Conservation (phyloP, 2,888 invertebrate species). For the Oasisia sp. region DNA sequence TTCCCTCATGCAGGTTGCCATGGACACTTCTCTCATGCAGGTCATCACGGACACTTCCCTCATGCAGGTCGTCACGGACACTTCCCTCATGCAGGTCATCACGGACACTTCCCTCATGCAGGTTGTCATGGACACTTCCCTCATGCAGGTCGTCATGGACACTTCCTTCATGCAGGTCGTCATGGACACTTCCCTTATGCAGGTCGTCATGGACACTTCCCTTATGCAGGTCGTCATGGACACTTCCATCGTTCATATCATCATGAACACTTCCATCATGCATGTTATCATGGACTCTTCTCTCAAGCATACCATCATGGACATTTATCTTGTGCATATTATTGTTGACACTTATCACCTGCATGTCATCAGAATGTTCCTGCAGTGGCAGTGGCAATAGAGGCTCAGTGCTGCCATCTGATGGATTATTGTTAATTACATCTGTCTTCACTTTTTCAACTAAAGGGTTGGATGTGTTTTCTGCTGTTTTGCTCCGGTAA, state of each 20-base stretch:
- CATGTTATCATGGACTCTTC: no score
- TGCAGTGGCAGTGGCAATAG: not conserved
- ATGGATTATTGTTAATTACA: not conserved
- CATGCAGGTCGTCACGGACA: not conserved
- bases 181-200: not conserved
- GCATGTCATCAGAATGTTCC: not conserved
- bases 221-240: no score
- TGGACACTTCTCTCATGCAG: not conserved
- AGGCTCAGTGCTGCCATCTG: constrained; percentile 2
- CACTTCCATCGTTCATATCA: no score
- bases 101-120: not conserved
- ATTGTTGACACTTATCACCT: not conserved
- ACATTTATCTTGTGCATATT: no score
- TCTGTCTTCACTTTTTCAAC: not conserved
- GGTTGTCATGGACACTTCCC: not conserved
- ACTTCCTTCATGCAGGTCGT: no score
- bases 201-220: no score
- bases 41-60: not conserved
- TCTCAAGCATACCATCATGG: no score
- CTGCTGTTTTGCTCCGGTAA: not conserved
- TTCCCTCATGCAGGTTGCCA: not conserved
- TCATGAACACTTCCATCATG: no score
- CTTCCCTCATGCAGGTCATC: not conserved
- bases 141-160: not conserved
- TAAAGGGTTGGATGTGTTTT: not conserved